Evolutionary conservation across 2,888 invertebrate genomes (phyloP), one percentile per base, ranked within the genome.

Genomic region (Sphinx pinastri): DNA sequence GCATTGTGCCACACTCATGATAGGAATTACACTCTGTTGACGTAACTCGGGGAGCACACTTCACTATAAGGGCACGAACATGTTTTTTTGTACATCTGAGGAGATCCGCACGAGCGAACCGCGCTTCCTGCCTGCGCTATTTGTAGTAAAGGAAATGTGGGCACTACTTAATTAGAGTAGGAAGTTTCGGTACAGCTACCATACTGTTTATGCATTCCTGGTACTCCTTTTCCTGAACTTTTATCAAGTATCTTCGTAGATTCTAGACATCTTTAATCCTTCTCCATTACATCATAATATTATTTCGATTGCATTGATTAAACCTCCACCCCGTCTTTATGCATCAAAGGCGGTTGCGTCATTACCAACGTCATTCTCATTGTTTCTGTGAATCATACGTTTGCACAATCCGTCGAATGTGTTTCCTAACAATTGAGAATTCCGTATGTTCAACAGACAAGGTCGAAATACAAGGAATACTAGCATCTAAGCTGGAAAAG

Each of bases 81-180:
- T 63, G 16, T 60, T 60, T 60, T 59, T 59, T 47, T 25, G 12
- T 45, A 45, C 60, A 60, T 47, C 47, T 49, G 8, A 63, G 63
- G 63, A 63, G 63, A 63, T 63, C 47, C 63, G 63, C 63, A 63
- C 63, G 63, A 47, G 63, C 63, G 63, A 63, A 63, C 63, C 63
- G 58, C 58, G 63, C 63, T 63, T 63, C 63, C 63, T 63, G 63
- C 49, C 49, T 49, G 63, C n/a, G 45, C 47, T 63, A 63, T 63
- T 63, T 19, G 63, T 63, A 63, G 63, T 63, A 47, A 63, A 19
- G 63, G 63, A 63, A 63, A 63, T 63, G 63, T 63, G 63, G 63
- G 63, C 63, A 63, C 19, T 63, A 63, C 49, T 63, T 49, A 49
- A 63, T 63, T 63, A 47, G 47, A 13, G 63, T 49, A 63, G 63